Conservation (phyloP, 1,140 invertebrate species). For the Cyphomyrmex costatus region DNA sequence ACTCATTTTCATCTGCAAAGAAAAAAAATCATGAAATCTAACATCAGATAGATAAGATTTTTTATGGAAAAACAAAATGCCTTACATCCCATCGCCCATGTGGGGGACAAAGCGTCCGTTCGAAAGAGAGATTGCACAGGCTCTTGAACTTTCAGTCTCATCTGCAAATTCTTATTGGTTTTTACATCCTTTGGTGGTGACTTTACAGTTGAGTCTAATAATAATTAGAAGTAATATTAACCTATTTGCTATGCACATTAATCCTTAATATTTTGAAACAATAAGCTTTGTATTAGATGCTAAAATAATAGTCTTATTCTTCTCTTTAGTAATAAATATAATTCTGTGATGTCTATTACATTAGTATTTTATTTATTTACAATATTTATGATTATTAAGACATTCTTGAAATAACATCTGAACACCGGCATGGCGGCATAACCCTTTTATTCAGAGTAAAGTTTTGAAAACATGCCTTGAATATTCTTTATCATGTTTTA, state of each 20-base stretch:
- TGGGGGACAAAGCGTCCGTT: constrained; percentile 83
- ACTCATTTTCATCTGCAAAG: constrained; percentile 83
- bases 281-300: too few species aligned
- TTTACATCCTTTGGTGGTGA: constrained; percentile 85
- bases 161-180: constrained; percentile 85
- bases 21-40: neutral
- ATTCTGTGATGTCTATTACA: too few species aligned
- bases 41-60: neutral
- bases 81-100: constrained; percentile 81
- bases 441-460: too few species aligned
- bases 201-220: constrained; percentile 80
- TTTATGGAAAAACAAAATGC: constrained; percentile 25
- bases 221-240: constrained; percentile 5
- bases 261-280: neutral
- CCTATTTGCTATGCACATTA: neutral
- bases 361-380: too few species aligned
- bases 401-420: too few species aligned
- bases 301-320: too few species aligned
- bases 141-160: constrained; percentile 82
- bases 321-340: too few species aligned
- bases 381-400: too few species aligned
- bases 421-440: too few species aligned
- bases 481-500: too few species aligned
- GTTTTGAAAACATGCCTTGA: too few species aligned
- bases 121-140: constrained; percentile 80